These are phyloP conservation scores for Apodemus sylvaticus DNA, from an alignment of 2,113 vertebrate genomes.

Conservation along the genomic window DNA sequence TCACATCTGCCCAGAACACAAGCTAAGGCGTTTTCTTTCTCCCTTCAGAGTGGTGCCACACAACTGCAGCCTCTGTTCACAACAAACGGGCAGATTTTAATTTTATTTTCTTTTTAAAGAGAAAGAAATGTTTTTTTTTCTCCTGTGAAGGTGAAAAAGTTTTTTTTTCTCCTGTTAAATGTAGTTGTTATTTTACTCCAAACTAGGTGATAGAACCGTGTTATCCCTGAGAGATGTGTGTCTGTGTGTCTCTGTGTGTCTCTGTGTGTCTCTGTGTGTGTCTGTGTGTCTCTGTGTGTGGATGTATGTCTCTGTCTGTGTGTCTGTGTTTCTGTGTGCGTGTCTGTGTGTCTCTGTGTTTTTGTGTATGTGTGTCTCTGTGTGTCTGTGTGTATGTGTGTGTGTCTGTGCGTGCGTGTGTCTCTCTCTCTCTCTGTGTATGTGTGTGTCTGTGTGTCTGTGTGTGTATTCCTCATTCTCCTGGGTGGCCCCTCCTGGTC, in stretches of 20 bases:
- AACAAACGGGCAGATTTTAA: background rate
- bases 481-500: background rate
- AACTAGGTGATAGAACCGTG: background rate
- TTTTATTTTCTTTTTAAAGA: background rate
- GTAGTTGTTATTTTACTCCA: background rate
- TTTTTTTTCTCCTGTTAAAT: background rate
- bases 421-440: no score
- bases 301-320: no score
- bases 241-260: background rate
- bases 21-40: background rate
- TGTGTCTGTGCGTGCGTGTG: no score
- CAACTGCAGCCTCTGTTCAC: background rate
- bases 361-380: no score
- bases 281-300: no score
- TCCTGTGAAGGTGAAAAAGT: background rate
- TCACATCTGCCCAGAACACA: no score
- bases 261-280: no score
- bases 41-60: background rate
- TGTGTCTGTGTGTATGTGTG: no score
- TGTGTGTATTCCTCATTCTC: background rate
- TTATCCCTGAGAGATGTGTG: background rate
- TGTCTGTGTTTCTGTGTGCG: no score
- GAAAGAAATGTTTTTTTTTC: background rate
- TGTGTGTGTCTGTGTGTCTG: no score
- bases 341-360: no score